Base-by-base conservation (phyloP, 2,113 vertebrate genomes). In the Phaetusa simplex region DNA sequence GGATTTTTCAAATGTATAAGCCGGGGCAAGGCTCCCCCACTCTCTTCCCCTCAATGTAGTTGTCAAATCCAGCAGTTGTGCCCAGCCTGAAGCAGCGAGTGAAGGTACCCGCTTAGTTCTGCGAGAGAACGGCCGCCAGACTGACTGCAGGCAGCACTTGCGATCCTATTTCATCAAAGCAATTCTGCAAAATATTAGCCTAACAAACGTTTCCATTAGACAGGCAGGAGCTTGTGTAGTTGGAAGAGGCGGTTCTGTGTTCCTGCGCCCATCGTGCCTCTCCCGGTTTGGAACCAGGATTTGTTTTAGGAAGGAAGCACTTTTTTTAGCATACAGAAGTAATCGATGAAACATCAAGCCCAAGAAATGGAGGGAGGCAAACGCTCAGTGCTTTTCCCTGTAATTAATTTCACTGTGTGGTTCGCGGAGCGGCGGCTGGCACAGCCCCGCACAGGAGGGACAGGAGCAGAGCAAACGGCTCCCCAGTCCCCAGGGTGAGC, bases 311-410 rank as follows among this genome's bases (percentile, higher is more conserved):
- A 42, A 67, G 81, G 72, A 38, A n/a, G 71, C 30, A 9, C 71
- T 45, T 53, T 34, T 70, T 43, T 97, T 64, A 72, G 91, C 91
- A 84, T 78, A 38, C 72, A 79, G 81, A 9, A 82, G 90, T 86
- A 81, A 95, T 95, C 38, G 16, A 91, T 92, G 82, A 36, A 77
- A 65, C 88, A 90, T 69, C 45, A 34, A 38, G 19, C 7, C 61
- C 38, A 26, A 94, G 83, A 76, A 38, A 85, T 23, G 66, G 95
- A 93, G 53, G 94, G 88, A 92, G 84, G 84, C 73, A n/a, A 97
- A 74, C 5, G 90, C 92, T 96, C 85, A 82, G 95, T 84, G 21
- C 96, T 94, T 92, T 42, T 62, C 61, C 56, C 89, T 91, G 94
- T 71, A 82, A 95, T 97, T 93, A 97, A 97, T 96, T 79, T 55